A percentile compares a stretch with the other conserved stretches of the same genome.
These are phyloP conservation scores for Diadema setosum DNA, from an alignment of 35 echinoderm and acorn worm species.

Conservation along the genomic window DNA sequence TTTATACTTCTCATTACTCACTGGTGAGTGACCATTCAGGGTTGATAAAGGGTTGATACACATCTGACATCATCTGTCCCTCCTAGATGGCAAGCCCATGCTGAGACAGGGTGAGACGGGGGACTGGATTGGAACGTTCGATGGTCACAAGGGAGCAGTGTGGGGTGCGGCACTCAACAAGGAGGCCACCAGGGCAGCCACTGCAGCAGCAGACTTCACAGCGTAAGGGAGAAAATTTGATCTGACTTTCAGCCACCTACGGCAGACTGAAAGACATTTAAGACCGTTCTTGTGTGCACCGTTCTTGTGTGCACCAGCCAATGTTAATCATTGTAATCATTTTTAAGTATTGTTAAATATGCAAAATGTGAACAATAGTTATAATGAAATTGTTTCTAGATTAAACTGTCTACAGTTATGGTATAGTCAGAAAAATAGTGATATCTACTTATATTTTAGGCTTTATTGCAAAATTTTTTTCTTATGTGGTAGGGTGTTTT, in stretches of 20 bases:
- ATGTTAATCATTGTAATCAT: too few species aligned
- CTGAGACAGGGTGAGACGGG: conserved; percentile 93
- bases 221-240: conserved; percentile 50
- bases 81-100: conserved; percentile 95
- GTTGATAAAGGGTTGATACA: background rate
- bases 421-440: too few species aligned
- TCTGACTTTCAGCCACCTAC: background rate
- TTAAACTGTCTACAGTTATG: too few species aligned
- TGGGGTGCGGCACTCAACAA: conserved; percentile 89
- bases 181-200: conserved; percentile 70
- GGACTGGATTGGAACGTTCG: conserved; percentile 98
- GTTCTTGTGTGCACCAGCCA: too few species aligned
- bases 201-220: conserved; percentile 90
- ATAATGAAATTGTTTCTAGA: too few species aligned
- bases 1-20: background rate
- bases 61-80: background rate
- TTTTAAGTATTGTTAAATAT: too few species aligned
- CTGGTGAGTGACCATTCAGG: background rate
- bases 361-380: too few species aligned
- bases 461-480: too few species aligned
- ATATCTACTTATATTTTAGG: too few species aligned
- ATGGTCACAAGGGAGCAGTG: conserved; percentile 97
- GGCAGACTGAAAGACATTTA: background rate
- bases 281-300: too few species aligned
- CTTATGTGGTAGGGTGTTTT: too few species aligned